These are phyloP conservation scores for Synanthedon formicaeformis DNA, from an alignment of 2,888 invertebrate species.

Conservation along the genomic window DNA sequence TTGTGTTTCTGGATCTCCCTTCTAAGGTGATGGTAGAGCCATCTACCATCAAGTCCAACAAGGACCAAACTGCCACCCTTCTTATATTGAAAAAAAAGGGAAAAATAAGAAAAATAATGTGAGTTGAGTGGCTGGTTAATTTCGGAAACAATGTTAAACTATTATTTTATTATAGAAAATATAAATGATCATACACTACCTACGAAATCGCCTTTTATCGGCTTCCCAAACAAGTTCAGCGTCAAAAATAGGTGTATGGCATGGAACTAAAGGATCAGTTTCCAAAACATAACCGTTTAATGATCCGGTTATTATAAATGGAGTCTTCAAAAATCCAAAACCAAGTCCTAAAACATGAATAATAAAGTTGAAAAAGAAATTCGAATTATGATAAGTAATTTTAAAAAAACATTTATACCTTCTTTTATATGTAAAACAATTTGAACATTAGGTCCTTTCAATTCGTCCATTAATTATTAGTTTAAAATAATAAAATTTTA, in stretches of 20 bases:
- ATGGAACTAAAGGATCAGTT: constrained; percentile 73
- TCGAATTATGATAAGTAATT: not conserved
- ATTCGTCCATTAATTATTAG: constrained; percentile 69
- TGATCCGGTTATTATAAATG: constrained; percentile 71
- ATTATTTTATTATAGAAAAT: constrained; percentile 3
- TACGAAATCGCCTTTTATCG: constrained; percentile 76
- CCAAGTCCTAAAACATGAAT: constrained; percentile 60
- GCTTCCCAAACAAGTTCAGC: constrained; percentile 85
- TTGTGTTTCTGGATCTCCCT: too few species aligned
- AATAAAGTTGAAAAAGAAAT: constrained; percentile 2
- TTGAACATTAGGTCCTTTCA: constrained; percentile 73
- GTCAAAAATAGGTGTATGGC: constrained; percentile 73
- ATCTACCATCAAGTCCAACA: too few species aligned
- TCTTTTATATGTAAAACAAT: constrained; percentile 76
- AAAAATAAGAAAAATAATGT: not conserved
- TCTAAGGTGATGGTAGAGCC: too few species aligned
- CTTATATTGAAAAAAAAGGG: not conserved
- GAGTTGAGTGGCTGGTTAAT: not conserved
- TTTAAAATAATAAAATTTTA: constrained; percentile 23
- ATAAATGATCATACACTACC: constrained; percentile 35
- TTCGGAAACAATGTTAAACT: not conserved
- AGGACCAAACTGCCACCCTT: too few species aligned
- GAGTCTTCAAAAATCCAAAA: constrained; percentile 66
- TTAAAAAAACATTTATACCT: constrained; percentile 39
- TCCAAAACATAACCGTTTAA: constrained; percentile 76